A percentile compares a stretch with the other conserved stretches of the same genome.
These are phyloP conservation scores for Peromyscus leucopus DNA, from an alignment of 2,113 vertebrate species.

Conservation along the genomic window DNA sequence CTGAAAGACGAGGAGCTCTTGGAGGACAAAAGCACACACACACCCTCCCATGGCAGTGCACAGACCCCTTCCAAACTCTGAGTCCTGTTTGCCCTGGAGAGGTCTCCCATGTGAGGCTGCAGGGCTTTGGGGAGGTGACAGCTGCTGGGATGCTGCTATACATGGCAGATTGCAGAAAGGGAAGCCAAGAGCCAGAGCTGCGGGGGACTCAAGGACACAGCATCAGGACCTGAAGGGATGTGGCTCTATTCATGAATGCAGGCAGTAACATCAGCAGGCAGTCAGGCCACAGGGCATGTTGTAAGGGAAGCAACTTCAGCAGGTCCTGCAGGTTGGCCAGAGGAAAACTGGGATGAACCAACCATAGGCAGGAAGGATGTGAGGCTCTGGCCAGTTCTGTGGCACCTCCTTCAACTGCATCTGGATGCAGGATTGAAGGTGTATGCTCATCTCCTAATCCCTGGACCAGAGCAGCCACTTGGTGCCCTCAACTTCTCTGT, in stretches of 20 bases:
- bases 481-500: not conserved
- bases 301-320: not conserved
- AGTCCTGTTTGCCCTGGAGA: not conserved
- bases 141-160: not conserved
- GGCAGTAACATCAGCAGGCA: not conserved
- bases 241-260: constrained; percentile 47
- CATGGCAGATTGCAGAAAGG: constrained; percentile 60
- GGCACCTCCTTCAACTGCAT: not conserved
- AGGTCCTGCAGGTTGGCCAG: constrained; percentile 40
- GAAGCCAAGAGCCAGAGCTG: constrained; percentile 52
- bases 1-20: not conserved
- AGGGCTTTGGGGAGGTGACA: not conserved
- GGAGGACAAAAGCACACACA: not conserved
- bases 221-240: not conserved
- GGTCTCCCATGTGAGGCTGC: not conserved
- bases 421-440: not conserved
- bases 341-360: not conserved
- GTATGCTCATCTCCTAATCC: not conserved
- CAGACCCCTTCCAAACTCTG: not conserved
- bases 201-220: constrained; percentile 73
- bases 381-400: not conserved
- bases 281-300: constrained; percentile 14
- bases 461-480: not conserved
- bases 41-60: fast-evolving
- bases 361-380: not conserved